Conservation (phyloP, 2,113 vertebrate genomes). For the Xerus inauris region DNA sequence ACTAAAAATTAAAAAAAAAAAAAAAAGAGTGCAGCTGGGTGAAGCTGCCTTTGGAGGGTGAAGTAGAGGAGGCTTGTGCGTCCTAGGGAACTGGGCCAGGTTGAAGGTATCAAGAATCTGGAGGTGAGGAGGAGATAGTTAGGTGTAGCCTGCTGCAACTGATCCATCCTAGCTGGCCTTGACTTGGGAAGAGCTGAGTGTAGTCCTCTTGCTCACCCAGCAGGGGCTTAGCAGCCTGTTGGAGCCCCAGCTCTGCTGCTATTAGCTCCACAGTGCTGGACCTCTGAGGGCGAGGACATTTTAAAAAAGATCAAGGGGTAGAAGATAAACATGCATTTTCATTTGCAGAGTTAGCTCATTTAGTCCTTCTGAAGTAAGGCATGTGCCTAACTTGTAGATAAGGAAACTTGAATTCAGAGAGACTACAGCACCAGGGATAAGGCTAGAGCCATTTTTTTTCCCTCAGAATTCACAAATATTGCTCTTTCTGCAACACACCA, state of each 20-base stretch:
- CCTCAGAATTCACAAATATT: background rate
- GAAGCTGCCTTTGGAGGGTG: background rate
- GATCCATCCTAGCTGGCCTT: background rate
- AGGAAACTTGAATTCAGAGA: background rate
- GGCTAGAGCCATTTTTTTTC: background rate
- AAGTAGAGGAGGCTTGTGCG: background rate
- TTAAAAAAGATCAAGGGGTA: background rate
- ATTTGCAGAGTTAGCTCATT: background rate
- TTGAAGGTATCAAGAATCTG: background rate
- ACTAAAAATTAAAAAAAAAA: too few relatives aligned
- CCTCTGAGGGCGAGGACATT: background rate
- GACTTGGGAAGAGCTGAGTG: background rate
- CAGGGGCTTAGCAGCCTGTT: background rate
- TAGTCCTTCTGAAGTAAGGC: background rate
- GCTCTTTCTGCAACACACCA: background rate
- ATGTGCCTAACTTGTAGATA: background rate
- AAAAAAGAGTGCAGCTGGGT: background rate
- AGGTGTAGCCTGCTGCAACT: background rate
- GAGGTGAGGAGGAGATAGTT: background rate
- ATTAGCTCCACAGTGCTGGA: too few relatives aligned
- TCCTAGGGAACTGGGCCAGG: background rate
- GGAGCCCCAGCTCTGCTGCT: background rate
- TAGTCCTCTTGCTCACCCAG: background rate
- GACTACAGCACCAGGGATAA: background rate
- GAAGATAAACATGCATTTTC: background rate